Evolutionary conservation across 2,888 invertebrate species (phyloP), one percentile per base, ranked within the genome.

Genomic region (Philhelius pedissequus): DNA sequence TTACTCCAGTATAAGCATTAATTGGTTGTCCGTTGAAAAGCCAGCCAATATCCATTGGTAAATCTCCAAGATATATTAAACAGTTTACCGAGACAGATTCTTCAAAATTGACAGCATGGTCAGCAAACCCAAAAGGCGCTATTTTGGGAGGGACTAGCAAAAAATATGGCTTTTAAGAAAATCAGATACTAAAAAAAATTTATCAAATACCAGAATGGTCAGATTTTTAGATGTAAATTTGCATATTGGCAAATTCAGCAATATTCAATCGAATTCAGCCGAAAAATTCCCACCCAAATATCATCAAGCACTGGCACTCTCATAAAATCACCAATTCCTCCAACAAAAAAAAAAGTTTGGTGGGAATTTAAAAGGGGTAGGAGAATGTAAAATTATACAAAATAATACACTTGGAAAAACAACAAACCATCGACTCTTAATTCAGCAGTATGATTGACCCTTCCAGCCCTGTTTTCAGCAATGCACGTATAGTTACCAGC

Each of bases 401-500:
- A 35, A 66, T 13, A 30, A 45, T 8, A 52, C 1, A 30, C 32
- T 18, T 56, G 20, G n/a, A 3, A 20, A 45, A 13, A 40, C 7
- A 38, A 79, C 74, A 78, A 81, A 96, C 96, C 96, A 90, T 96
- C 95, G 87, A 96, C 96, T 90, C 94, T 94, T 87, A 96, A 93
- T 89, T 93, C 93, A 86, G 96, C 94, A 73, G 95, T 94, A 90
- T 95, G 94, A 87, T 94, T 94, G 87, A 94, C 93, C 86, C 92
- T 92, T 88, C 96, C 96, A 77, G 95, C 96, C 87, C 93, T 93
- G 92, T 96, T 96, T 91, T 94, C 93, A 74, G 95, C 96, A 87
- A 93, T 92, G 90, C 96, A 96, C 87, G 95, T 94, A 91, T 96
- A 96, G 90, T 95, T 95, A 82, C 96, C 96, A 78, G 94, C 94